Conservation (phyloP, 2,888 invertebrate species). For the Hartigia nigra region DNA sequence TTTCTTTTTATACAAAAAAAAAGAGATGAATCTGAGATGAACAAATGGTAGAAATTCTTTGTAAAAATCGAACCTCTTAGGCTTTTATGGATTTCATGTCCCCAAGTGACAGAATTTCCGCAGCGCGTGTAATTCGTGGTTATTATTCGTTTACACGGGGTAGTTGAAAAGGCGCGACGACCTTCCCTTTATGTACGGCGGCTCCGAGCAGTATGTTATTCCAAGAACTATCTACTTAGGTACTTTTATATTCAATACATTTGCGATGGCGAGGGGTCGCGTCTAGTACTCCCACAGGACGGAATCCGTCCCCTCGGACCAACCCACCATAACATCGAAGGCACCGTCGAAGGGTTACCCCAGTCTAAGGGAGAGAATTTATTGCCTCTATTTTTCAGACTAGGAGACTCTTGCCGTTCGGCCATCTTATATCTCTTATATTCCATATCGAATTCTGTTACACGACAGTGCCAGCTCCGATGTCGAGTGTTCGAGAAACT, state of each 20-base stretch:
- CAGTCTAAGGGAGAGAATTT: slow-evolving; percentile 20
- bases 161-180: slow-evolving; percentile 12
- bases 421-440: not conserved
- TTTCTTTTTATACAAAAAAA: not conserved
- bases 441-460: not conserved
- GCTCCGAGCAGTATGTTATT: slow-evolving; percentile 52
- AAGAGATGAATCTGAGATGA: not conserved
- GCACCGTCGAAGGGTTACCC: slow-evolving; percentile 52
- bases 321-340: slow-evolving; percentile 45
- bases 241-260: slow-evolving; percentile 65
- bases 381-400: slow-evolving; percentile 31
- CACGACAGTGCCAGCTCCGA: not conserved
- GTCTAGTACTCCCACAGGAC: slow-evolving; percentile 60
- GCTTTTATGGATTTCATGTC: not conserved
- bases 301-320: slow-evolving; percentile 25
- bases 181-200: slow-evolving; percentile 11
- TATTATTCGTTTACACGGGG: slow-evolving; percentile 57
- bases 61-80: not conserved
- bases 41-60: not conserved
- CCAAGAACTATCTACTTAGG: slow-evolving; percentile 59
- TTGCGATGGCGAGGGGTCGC: slow-evolving; percentile 45
- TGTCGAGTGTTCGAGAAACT: not conserved
- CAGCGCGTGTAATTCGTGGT: slow-evolving; percentile 51
- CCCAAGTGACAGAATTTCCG: not conserved
- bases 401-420: slow-evolving; percentile 11